A percentile compares a stretch with the other conserved stretches of the same genome.
Evolutionary conservation across 2,113 vertebrate species (phyloP).

Genomic region (Silurus meridionalis): DNA sequence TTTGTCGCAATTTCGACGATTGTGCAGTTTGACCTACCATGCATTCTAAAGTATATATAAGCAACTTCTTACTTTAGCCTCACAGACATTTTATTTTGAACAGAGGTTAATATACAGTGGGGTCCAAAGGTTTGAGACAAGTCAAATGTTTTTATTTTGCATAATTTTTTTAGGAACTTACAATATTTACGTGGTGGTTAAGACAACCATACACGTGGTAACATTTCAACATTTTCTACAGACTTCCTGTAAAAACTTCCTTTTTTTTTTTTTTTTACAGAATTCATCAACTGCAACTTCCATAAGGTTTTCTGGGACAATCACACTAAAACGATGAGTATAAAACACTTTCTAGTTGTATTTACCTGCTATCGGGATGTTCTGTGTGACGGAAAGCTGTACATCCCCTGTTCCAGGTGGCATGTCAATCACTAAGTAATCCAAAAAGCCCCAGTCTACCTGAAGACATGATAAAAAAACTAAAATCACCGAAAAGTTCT

Average conservation of each 20-base stretch:
- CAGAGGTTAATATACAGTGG: no score
- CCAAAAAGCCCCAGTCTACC: constrained; percentile 93
- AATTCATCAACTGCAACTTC: neutral
- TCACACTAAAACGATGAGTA: neutral
- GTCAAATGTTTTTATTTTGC: no score
- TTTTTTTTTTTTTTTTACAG: neutral
- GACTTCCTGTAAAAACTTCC: neutral
- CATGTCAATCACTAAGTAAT: constrained; percentile 96
- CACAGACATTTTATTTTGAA: no score
- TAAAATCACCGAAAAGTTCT: neutral
- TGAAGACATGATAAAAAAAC: constrained; percentile 59
- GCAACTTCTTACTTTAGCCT: no score
- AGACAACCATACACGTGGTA: neutral
- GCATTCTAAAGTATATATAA: no score
- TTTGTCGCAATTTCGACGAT: no score
- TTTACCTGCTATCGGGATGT: constrained; percentile 87
- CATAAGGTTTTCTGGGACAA: neutral
- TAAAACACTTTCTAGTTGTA: neutral
- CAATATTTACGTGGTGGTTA: neutral
- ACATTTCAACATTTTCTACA: neutral
- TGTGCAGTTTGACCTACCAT: no score
- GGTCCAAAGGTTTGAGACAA: no score
- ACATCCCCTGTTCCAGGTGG: constrained; percentile 97
- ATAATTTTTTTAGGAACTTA: neutral
- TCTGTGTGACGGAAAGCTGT: constrained; percentile 91